A percentile compares a stretch with the other conserved stretches of the same genome.
phyloP scores from a whole-genome alignment of 2,888 invertebrate species.

The Itoplectis maculator region DNA sequence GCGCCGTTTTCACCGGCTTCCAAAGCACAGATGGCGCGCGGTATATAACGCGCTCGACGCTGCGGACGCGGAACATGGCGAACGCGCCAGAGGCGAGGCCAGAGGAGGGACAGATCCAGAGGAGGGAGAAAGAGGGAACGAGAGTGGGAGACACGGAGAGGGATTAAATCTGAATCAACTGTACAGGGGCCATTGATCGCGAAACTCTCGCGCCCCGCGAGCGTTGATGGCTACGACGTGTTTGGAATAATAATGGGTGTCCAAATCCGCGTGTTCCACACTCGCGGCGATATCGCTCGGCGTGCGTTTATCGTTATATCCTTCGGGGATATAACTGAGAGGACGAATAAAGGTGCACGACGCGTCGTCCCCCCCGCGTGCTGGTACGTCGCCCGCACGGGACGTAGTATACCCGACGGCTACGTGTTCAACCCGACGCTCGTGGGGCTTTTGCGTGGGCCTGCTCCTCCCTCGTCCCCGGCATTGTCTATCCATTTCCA shows the following conservation, averaged over 20 bases:
- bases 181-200: slow-evolving; percentile 57
- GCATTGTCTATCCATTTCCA: slow-evolving; percentile 31
- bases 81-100: no score
- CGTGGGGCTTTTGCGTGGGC: background rate
- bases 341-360: background rate
- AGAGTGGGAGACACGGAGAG: no score
- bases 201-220: slow-evolving; percentile 57
- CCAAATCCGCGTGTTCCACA: background rate
- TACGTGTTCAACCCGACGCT: background rate
- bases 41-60: no score
- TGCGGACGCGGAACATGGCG: no score
- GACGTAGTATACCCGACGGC: background rate
- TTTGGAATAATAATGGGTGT: slow-evolving; percentile 67
- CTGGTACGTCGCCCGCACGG: background rate
- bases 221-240: slow-evolving; percentile 65
- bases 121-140: no score
- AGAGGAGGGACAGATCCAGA: no score
- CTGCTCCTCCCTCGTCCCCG: background rate
- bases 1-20: slow-evolving; percentile 41
- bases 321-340: no score
- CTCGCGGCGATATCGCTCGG: background rate
- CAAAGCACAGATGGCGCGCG: slow-evolving; percentile 13
- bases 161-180: slow-evolving; percentile 70
- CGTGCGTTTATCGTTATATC: background rate
- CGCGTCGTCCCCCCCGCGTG: background rate